Evolutionary conservation across 2,797 vertebrate genomes (phyloP).

Genomic region (Tarsius wallacei): DNA sequence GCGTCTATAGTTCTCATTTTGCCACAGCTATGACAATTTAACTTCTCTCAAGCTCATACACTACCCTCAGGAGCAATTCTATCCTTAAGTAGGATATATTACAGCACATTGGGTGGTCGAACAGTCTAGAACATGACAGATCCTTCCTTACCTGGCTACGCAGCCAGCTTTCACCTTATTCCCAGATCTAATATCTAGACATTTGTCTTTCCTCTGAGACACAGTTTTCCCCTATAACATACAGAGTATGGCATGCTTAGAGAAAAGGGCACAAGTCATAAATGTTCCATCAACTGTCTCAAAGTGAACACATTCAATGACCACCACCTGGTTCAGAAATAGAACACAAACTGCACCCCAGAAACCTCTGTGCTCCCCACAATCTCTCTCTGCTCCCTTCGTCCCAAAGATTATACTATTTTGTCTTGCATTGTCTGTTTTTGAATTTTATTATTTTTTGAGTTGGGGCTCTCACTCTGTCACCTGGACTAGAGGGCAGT

Average conservation of each 20-base stretch:
- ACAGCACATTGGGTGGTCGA: not conserved
- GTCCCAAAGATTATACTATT: not conserved
- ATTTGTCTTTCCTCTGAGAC: not conserved
- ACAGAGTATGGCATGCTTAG: not conserved
- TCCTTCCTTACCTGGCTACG: not conserved
- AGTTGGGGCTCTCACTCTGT: too few relatives aligned
- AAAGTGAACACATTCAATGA: not conserved
- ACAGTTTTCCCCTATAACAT: not conserved
- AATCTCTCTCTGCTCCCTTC: not conserved
- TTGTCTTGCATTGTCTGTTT: not conserved
- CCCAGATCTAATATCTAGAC: not conserved
- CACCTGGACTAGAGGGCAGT: too few relatives aligned
- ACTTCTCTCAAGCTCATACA: not conserved
- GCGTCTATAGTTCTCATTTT: not conserved
- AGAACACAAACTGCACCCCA: not conserved
- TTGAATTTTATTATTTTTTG: not conserved
- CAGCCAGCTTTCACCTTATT: not conserved
- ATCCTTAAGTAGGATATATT: not conserved
- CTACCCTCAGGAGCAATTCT: not conserved
- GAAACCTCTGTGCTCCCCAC: not conserved
- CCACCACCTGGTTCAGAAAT: not conserved
- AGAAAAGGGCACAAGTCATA: not conserved
- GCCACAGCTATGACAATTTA: not conserved
- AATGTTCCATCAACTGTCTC: not conserved
- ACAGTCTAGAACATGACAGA: not conserved